Conservation (phyloP, 2,888 invertebrate genomes). For the Meandrusa payeni region DNA sequence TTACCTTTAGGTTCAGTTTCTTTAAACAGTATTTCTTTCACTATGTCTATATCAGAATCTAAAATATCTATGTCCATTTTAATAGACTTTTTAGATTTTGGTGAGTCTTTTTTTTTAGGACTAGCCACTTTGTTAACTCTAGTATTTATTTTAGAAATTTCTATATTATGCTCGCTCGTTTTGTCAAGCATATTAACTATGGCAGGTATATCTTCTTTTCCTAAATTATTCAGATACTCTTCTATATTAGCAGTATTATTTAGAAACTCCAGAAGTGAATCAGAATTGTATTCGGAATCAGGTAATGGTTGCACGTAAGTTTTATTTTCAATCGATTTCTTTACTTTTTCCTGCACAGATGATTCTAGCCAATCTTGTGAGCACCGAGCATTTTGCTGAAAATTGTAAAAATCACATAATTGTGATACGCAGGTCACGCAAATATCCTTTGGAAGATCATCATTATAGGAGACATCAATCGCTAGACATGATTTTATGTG, state of each 20-base stretch:
- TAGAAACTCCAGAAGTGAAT: slow-evolving; percentile 69
- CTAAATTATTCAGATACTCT: slow-evolving; percentile 66
- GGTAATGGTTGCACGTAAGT: slow-evolving; percentile 64
- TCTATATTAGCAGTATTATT: slow-evolving; percentile 73
- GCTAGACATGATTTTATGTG: slow-evolving; percentile 67
- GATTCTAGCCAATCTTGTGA: slow-evolving; percentile 73
- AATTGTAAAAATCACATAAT: slow-evolving; percentile 65
- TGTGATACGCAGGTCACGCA: slow-evolving; percentile 63
- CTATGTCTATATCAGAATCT: slow-evolving; percentile 63
- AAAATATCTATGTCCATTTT: slow-evolving; percentile 66
- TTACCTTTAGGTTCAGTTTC: slow-evolving; percentile 43
- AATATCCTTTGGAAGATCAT: slow-evolving; percentile 60
- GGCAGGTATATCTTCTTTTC: slow-evolving; percentile 71
- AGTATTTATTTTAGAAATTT: slow-evolving; percentile 32
- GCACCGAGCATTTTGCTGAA: slow-evolving; percentile 67
- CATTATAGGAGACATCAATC: slow-evolving; percentile 48
- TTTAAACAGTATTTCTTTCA: slow-evolving; percentile 58
- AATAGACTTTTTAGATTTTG: slow-evolving; percentile 39
- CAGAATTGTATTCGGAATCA: slow-evolving; percentile 72
- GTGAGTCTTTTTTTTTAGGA: slow-evolving; percentile 53
- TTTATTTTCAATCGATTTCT: slow-evolving; percentile 54
- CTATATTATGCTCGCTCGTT: slow-evolving; percentile 33
- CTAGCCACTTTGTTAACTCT: slow-evolving; percentile 51
- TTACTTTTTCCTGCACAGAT: slow-evolving; percentile 50
- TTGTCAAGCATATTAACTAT: slow-evolving; percentile 68